A percentile compares a stretch with the other conserved stretches of the same genome.
Conservation (phyloP, 2,113 vertebrate species). For the Psilopsiagon aymara region DNA sequence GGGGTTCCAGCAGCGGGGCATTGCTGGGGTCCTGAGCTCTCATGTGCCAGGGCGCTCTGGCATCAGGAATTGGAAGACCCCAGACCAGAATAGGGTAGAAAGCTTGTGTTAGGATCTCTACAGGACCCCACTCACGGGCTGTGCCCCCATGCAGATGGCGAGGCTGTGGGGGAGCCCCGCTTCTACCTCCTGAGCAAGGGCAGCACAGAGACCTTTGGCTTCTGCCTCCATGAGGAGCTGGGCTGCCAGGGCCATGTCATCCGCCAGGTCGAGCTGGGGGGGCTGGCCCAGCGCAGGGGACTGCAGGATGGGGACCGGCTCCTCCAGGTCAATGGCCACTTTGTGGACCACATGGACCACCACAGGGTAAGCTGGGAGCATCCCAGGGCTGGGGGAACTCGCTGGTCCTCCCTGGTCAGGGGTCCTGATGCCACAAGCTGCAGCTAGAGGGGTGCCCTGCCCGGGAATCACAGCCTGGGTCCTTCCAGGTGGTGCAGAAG, state of each 20-base stretch:
- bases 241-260: conserved; percentile 79
- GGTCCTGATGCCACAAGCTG: neutral
- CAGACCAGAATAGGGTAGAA: neutral
- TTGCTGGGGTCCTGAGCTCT: neutral
- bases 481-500: conserved; percentile 81
- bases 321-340: conserved; percentile 84
- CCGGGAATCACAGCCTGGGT: neutral
- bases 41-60: accelerated
- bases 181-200: conserved; percentile 84
- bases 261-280: conserved; percentile 72
- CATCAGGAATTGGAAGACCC: neutral
- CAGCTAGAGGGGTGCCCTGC: neutral
- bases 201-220: conserved; percentile 78
- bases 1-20: neutral
- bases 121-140: neutral
- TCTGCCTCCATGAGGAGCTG: conserved; percentile 77
- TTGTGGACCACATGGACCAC: conserved; percentile 78
- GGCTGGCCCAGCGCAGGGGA: conserved; percentile 80
- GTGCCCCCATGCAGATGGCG: neutral
- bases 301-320: conserved; percentile 86
- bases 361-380: conserved; percentile 71
- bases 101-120: neutral
- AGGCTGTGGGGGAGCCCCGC: conserved; percentile 61
- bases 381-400: accelerated
- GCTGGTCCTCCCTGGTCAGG: neutral